Evolutionary conservation across 2,797 vertebrate species (phyloP).

Genomic region (Hybognathus amarus): DNA sequence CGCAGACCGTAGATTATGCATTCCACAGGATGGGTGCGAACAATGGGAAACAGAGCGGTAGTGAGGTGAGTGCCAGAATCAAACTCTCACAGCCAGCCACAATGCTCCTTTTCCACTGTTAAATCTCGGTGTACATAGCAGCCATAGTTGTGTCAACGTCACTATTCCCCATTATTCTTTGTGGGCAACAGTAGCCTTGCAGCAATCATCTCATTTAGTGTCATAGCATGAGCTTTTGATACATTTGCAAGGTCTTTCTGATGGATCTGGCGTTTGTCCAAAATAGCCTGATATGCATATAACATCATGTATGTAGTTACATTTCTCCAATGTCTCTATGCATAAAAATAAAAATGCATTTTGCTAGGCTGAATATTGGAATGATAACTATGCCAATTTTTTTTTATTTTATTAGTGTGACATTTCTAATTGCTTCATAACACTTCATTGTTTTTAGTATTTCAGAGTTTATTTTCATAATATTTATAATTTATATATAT

Average conservation of each 20-base stretch:
- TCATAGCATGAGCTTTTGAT: conserved; percentile 9
- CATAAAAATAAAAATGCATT: too few relatives aligned
- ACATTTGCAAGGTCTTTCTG: conserved; percentile 10
- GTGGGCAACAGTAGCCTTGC: conserved; percentile 14
- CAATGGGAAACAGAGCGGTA: conserved; percentile 90
- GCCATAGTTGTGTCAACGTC: conserved; percentile 57
- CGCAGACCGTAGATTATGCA: conserved; percentile 78
- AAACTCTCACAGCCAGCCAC: conserved; percentile 31
- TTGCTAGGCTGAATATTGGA: background rate
- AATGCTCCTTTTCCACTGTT: conserved; percentile 29
- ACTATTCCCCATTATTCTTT: conserved; percentile 35
- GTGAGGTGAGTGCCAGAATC: conserved; percentile 81
- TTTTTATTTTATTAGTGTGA: background rate
- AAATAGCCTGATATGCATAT: background rate
- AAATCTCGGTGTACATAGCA: conserved; percentile 31
- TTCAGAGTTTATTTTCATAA: background rate
- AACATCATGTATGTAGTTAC: background rate
- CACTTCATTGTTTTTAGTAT: background rate
- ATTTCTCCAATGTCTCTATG: background rate
- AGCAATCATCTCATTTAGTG: conserved; percentile 2
- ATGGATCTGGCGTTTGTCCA: background rate
- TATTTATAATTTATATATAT: background rate
- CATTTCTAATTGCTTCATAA: background rate
- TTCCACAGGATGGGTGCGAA: conserved; percentile 87
- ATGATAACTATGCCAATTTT: background rate